These are phyloP conservation scores for Albula glossodonta DNA, from an alignment of 2,113 vertebrate species.

Conservation along the genomic window DNA sequence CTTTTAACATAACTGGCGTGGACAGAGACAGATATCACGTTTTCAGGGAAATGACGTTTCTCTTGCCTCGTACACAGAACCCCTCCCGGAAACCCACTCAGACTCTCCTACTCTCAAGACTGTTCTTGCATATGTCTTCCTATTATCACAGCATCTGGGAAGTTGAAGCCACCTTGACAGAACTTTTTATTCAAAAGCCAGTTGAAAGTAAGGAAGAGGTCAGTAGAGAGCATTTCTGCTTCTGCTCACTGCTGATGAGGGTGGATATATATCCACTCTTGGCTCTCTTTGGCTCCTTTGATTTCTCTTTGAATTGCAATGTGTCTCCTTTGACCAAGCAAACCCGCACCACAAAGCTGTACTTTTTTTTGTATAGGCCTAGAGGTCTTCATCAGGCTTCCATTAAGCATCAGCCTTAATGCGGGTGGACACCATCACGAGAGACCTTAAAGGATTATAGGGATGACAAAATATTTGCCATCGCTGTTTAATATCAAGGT, in stretches of 20 bases:
- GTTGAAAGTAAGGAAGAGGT: not conserved
- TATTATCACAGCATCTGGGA: not conserved
- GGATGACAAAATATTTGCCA: not conserved
- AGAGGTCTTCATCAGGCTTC: not conserved
- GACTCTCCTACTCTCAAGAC: not conserved
- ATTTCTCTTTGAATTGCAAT: not conserved
- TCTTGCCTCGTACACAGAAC: not conserved
- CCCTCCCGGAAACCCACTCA: not conserved
- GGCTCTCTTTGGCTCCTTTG: not conserved
- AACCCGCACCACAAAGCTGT: not conserved
- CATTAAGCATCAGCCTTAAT: not conserved
- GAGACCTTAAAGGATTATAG: not conserved
- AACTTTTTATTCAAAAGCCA: not conserved
- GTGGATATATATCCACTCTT: not conserved
- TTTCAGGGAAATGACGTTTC: not conserved
- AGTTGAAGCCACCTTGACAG: not conserved
- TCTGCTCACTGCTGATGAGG: not conserved
- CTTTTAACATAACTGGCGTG: not conserved
- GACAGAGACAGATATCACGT: constrained; percentile 3
- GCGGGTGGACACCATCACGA: not conserved
- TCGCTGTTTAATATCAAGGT: not conserved
- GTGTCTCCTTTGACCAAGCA: not conserved
- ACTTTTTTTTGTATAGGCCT: not conserved
- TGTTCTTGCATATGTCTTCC: not conserved
- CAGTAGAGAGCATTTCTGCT: not conserved